These are phyloP conservation scores for Enteromius anoplus DNA, from an alignment of 2,797 vertebrate species.

Conservation along the genomic window DNA sequence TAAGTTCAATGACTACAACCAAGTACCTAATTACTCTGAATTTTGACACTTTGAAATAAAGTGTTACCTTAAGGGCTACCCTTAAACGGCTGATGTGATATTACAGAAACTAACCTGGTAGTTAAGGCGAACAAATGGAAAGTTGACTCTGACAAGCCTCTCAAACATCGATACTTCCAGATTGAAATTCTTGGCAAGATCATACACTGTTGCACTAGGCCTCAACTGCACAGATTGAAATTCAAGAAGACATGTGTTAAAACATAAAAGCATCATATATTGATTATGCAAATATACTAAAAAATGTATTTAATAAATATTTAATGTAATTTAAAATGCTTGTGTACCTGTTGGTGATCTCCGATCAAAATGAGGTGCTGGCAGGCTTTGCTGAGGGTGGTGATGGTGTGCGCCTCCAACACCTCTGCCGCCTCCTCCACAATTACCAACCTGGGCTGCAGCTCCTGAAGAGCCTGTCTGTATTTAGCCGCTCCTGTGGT, in stretches of 20 bases:
- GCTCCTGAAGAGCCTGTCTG: slow-evolving; percentile 82
- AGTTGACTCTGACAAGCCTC: slow-evolving; percentile 84
- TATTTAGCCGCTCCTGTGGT: slow-evolving; percentile 96
- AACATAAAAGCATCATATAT: neutral
- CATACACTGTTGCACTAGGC: slow-evolving; percentile 91
- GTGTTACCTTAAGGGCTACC: neutral
- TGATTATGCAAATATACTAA: neutral
- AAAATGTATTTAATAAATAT: neutral
- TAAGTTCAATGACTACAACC: too few species aligned
- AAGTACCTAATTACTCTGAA: too few species aligned
- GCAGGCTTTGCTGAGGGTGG: slow-evolving; percentile 86
- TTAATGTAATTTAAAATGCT: neutral
- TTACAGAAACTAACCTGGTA: slow-evolving; percentile 84
- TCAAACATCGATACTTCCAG: slow-evolving; percentile 97
- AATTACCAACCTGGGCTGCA: slow-evolving; percentile 84
- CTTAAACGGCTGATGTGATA: neutral
- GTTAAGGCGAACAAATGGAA: slow-evolving; percentile 89
- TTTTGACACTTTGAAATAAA: too few species aligned
- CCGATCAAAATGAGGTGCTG: slow-evolving; percentile 96
- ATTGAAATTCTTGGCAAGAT: slow-evolving; percentile 91
- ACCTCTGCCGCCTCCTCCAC: slow-evolving; percentile 96
- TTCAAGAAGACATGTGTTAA: neutral
- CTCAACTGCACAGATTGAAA: slow-evolving; percentile 80
- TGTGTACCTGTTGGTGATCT: slow-evolving; percentile 92
- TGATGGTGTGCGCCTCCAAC: slow-evolving; percentile 92